Percentiles rank a stretch among this genome's conserved stretches.
phyloP scores from a whole-genome alignment of 2,113 vertebrate species.

The Alligator mississippiensis region DNA sequence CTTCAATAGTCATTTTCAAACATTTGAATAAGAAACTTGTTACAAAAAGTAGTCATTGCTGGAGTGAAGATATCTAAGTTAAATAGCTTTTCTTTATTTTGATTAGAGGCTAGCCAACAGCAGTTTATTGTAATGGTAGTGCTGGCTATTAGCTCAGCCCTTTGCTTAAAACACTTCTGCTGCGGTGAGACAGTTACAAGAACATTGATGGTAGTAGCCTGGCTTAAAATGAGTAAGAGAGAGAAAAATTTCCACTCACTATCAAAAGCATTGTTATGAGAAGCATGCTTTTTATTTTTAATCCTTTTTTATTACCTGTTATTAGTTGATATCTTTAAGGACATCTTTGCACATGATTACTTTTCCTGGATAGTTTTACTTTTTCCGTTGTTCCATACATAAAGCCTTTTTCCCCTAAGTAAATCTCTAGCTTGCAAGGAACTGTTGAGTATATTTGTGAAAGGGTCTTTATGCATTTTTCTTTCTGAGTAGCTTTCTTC shows the following conservation, averaged over 20 bases:
- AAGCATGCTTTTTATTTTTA: conserved; percentile 21
- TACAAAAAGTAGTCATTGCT: neutral
- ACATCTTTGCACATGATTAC: conserved; percentile 66
- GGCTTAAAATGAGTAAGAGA: neutral
- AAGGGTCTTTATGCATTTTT: conserved; percentile 69
- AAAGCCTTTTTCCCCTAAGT: conserved; percentile 60
- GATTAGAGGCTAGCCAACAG: neutral
- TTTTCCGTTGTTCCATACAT: conserved; percentile 67
- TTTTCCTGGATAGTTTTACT: conserved; percentile 63
- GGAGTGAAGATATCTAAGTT: neutral
- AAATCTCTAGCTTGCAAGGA: conserved; percentile 64
- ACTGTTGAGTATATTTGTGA: conserved; percentile 53
- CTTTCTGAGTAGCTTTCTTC: conserved; percentile 47
- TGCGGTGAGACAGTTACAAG: neutral
- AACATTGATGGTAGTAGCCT: neutral
- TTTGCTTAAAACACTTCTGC: neutral
- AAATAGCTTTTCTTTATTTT: neutral
- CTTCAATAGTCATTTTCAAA: neutral
- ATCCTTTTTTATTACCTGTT: conserved; percentile 46
- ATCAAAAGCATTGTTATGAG: neutral
- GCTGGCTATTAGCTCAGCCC: neutral
- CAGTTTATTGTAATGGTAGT: neutral
- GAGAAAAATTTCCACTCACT: neutral
- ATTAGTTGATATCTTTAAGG: conserved; percentile 55
- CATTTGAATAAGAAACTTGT: neutral